Evolutionary conservation across 53 echinoderm and acorn worm genomes (phyloP), one percentile per base, ranked within the genome.

Genomic region (Echinarachnius parma): DNA sequence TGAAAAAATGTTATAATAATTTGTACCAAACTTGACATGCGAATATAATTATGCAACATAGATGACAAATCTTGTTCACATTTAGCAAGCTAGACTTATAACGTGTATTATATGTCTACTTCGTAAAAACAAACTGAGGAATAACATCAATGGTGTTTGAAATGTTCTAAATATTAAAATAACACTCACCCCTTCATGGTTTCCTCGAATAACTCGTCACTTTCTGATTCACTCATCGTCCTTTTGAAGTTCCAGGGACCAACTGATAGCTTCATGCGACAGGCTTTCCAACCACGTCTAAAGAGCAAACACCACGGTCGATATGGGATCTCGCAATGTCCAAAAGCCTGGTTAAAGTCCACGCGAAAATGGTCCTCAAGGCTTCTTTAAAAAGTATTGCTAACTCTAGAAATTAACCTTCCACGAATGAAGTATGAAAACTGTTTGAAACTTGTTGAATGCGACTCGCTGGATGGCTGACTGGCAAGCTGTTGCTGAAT

Each of bases 181-280:
- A 13, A 13, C 42, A 49, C 90, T 82, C 70, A 95, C 96, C 96
- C 90, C 46, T 95, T 95, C 87, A 90, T 95, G 34, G 75, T 87
- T 23, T 95, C 96, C 31, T 95, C 96, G 53, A 95, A 95, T 46
- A 95, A 64, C 37, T 95, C 96, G 18, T 95, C 96, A 9, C 82
- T 81, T 61, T 95, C 96, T 18, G 96, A 90, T 58, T 95, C 96
- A 44, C 96, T 95, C 75, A 95, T 78, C 0, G 84, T 87, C 60
- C 96, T 84, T 79, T 95, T 95, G 90, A 95, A 87, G 37, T 46
- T 88, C 82, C 68, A 72, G 74, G 57, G 56, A 35, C 56, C 74
- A 28, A 53, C 74, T 19, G 74, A 72, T 72, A 72, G 74, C 74
- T 72, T 72, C 74, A 72, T 72, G 21, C 74, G 74, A 72, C 74